Percentiles rank a stretch among this genome's conserved stretches.
Conservation (phyloP, 2,888 invertebrate species). For the Ischnura elegans region DNA sequence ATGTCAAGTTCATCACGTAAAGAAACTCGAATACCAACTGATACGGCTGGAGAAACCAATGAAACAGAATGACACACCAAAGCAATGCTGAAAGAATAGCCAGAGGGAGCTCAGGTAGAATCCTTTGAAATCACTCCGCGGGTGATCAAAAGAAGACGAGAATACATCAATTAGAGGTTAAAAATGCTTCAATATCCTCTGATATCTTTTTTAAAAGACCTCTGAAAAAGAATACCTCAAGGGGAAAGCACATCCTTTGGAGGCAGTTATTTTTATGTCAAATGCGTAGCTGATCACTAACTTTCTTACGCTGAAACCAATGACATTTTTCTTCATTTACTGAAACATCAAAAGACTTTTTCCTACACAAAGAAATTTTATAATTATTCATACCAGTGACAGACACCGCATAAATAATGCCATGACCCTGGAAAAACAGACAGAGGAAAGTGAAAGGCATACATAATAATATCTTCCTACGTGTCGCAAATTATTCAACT, state of each 20-base stretch:
- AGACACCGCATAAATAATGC: neutral
- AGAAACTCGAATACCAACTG: no score
- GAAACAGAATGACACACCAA: no score
- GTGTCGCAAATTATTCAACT: no score
- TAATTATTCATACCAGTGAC: neutral
- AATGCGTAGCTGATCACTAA: neutral
- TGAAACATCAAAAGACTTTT: neutral
- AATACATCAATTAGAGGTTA: neutral
- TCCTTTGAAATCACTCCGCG: no score
- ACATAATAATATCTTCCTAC: no score
- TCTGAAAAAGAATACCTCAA: neutral
- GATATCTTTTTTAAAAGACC: neutral
- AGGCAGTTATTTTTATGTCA: neutral
- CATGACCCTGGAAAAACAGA: neutral
- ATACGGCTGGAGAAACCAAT: no score
- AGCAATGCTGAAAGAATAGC: no score
- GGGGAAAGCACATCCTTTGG: neutral
- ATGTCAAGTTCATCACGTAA: no score
- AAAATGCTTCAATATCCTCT: neutral
- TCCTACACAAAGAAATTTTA: neutral
- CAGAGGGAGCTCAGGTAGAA: no score
- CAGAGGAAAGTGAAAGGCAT: neutral
- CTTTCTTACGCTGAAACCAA: neutral
- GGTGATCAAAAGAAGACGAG: neutral
- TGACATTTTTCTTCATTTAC: neutral